A percentile compares a stretch with the other conserved stretches of the same genome.
phyloP scores from a whole-genome alignment of 2,113 vertebrate species.

The Arvicanthis niloticus region DNA sequence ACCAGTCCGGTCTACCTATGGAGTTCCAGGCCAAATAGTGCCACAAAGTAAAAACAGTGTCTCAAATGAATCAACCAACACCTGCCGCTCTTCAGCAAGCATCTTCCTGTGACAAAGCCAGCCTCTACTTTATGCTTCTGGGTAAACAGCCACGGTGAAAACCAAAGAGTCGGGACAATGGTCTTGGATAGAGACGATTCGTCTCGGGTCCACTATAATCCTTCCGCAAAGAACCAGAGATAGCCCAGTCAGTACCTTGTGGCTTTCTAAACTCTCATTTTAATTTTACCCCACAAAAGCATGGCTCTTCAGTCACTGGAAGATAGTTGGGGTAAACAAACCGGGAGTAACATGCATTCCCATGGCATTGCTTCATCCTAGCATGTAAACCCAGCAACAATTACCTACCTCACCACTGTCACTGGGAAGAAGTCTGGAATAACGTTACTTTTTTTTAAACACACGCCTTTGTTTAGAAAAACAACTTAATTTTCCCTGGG shows the following conservation, averaged over 20 bases:
- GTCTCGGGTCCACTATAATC: neutral
- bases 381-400: neutral
- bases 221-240: neutral
- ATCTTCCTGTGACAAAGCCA: neutral
- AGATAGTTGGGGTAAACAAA: neutral
- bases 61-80: neutral
- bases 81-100: conserved; percentile 1
- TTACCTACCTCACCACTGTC: neutral
- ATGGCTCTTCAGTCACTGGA: neutral
- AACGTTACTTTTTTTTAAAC: neutral
- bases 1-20: neutral
- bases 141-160: neutral
- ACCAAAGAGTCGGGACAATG: rapidly evolving
- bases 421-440: neutral
- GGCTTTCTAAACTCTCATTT: neutral
- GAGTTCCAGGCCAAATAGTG: neutral
- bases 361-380: neutral
- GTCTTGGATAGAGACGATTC: neutral
- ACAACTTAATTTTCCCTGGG: neutral
- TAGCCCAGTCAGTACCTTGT: neutral
- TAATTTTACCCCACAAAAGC: neutral
- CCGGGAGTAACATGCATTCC: neutral
- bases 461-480: conserved; percentile 26
- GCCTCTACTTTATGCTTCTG: conserved; percentile 26
- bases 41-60: neutral